Base-by-base conservation (phyloP, 1,140 invertebrate species). In the Camponotus floridanus region DNA sequence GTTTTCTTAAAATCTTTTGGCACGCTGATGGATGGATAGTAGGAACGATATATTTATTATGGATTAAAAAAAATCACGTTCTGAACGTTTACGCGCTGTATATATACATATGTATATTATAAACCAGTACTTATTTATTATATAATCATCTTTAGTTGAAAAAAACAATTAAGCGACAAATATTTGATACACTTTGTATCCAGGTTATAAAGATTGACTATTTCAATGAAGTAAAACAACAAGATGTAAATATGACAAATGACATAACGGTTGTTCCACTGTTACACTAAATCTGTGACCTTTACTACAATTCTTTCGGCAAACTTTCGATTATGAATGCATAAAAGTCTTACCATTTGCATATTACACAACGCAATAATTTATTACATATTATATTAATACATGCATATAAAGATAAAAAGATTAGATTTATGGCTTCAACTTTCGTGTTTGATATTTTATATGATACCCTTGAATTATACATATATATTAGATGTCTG, bases 231-330 rank as follows among this genome's bases (percentile, higher is more conserved):
- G 92, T 92, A 93, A 94, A 92, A 92, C 90, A 93, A 92, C 92
- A 91, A 91, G 88, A 91, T 91, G 91, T 94, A 92, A 93, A 93
- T 92, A 91, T 94, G 91, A 94, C 87, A 92, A 94, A 92, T 91
- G 92, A 93, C 87, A 93, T 93, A 93, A 93, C 91, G 89, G 92
- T 92, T 88, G 88, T 42, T 91, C 88, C 91, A 93, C 89, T 90
- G 92, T 88, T 91, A 92, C 91, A 93, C 91, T 91, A 90, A 74
- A 76, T 84, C 74, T 21, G 36, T 67, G n/a, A 88, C n/a, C 55
- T 61, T 57, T 61, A 81, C 68, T 48, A 71, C 33, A 39, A 71
- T 64, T 64, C 61, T 31, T 33, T 33, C 15, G 51, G 45, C 51
- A 65, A 51, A 51, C 21, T 70, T 83, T 76, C 5, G 9, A 62